Evolutionary conservation across 2,888 invertebrate species (phyloP).

Genomic region (Allygus modestus): DNA sequence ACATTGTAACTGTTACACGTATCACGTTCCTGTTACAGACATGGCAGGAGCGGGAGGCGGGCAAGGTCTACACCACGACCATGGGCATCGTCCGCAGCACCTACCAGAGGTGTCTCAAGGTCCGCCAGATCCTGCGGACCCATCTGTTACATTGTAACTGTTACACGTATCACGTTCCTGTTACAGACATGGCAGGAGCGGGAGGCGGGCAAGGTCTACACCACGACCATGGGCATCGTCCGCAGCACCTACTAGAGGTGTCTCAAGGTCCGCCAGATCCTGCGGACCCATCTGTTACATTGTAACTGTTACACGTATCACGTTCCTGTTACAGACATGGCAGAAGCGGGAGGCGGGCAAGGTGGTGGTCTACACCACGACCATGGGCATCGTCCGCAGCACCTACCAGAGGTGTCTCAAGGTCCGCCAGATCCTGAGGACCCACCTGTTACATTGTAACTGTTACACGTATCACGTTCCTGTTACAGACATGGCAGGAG

Average conservation of each 20-base stretch:
- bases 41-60: constrained; percentile 94
- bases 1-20: too few relatives aligned
- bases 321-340: constrained; percentile 85
- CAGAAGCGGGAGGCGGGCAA: constrained; percentile 94
- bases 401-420: constrained; percentile 95
- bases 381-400: constrained; percentile 94
- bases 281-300: constrained; percentile 87
- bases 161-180: constrained; percentile 70
- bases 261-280: constrained; percentile 93
- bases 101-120: constrained; percentile 92
- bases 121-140: constrained; percentile 94
- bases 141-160: constrained; percentile 82
- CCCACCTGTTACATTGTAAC: constrained; percentile 79
- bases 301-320: too few relatives aligned
- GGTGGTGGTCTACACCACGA: constrained; percentile 95
- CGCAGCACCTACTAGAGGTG: constrained; percentile 94
- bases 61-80: constrained; percentile 95
- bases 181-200: constrained; percentile 94
- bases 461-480: constrained; percentile 58
- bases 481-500: constrained; percentile 91
- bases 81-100: constrained; percentile 96
- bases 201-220: constrained; percentile 95
- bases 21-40: constrained; percentile 79
- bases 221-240: constrained; percentile 96
- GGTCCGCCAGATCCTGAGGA: constrained; percentile 94